Conservation (phyloP, 1,140 invertebrate species). For the Nylanderia fulva region DNA sequence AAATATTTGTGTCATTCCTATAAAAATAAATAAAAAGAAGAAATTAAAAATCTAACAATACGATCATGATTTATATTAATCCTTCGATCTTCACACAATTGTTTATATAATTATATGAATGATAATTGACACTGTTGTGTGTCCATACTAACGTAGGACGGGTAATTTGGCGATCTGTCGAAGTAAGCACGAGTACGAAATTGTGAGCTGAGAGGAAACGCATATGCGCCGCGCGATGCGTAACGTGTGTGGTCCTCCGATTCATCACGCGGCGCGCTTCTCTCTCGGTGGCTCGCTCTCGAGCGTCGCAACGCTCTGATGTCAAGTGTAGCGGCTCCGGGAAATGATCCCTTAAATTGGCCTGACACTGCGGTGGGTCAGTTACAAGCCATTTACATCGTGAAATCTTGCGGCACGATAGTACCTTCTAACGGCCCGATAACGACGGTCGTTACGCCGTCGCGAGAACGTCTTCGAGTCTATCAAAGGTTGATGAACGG, state of each 20-base stretch:
- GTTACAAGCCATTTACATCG: constrained; percentile 76
- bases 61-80: too few species aligned
- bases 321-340: constrained; percentile 69
- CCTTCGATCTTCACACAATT: too few species aligned
- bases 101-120: neutral
- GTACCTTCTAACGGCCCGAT: neutral
- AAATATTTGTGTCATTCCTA: neutral
- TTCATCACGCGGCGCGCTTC: constrained; percentile 65
- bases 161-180: neutral
- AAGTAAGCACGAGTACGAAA: constrained; percentile 53
- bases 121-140: too few species aligned
- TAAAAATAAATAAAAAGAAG: too few species aligned
- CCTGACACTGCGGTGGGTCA: constrained; percentile 76
- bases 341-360: constrained; percentile 78
- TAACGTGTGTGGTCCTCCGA: constrained; percentile 73
- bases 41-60: neutral
- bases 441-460: neutral
- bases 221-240: constrained; percentile 12
- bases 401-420: constrained; percentile 68
- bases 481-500: constrained; percentile 2
- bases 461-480: neutral
- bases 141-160: neutral
- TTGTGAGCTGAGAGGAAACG: constrained; percentile 58
- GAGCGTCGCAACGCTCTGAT: constrained; percentile 74
- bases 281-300: constrained; percentile 58